Evolutionary conservation across 92 coral and sea anemone species (phyloP).

Genomic region (Muricea muricata): DNA sequence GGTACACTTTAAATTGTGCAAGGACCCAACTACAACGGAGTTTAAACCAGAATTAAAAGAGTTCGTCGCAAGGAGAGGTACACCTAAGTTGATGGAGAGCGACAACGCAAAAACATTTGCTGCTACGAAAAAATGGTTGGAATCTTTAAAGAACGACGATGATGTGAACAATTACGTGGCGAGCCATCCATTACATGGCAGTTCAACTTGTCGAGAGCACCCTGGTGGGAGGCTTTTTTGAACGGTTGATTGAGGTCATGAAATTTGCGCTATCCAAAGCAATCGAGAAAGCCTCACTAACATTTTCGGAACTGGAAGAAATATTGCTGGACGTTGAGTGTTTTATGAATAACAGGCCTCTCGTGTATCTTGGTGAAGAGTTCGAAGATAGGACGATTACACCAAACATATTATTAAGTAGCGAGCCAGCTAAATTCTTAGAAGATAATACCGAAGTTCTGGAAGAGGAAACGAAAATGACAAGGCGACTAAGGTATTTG

Average conservation of each 20-base stretch:
- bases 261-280: conserved; percentile 43
- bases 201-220: conserved; percentile 60
- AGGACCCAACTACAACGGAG: conserved; percentile 48
- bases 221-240: conserved; percentile 70
- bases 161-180: conserved; percentile 30
- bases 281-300: conserved; percentile 53
- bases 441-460: conserved; percentile 58
- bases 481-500: conserved; percentile 52
- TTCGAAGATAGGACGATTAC: conserved; percentile 66
- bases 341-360: conserved; percentile 70
- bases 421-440: conserved; percentile 2
- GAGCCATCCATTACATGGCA: conserved; percentile 27
- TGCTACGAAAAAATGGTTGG: conserved; percentile 65
- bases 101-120: conserved; percentile 71
- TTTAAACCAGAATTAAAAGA: conserved; percentile 19
- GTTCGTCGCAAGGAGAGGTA: conserved; percentile 58
- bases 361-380: conserved; percentile 68
- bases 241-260: conserved; percentile 17
- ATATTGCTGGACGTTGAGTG: conserved; percentile 62
- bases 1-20: conserved; percentile 55
- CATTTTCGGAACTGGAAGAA: conserved; percentile 59
- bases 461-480: conserved; percentile 36
- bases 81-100: conserved; percentile 46
- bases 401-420: conserved; percentile 66
- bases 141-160: conserved; percentile 37